These are phyloP conservation scores for Drosophila kikkawai DNA, from an alignment of 1,140 invertebrate genomes.

Conservation along the genomic window DNA sequence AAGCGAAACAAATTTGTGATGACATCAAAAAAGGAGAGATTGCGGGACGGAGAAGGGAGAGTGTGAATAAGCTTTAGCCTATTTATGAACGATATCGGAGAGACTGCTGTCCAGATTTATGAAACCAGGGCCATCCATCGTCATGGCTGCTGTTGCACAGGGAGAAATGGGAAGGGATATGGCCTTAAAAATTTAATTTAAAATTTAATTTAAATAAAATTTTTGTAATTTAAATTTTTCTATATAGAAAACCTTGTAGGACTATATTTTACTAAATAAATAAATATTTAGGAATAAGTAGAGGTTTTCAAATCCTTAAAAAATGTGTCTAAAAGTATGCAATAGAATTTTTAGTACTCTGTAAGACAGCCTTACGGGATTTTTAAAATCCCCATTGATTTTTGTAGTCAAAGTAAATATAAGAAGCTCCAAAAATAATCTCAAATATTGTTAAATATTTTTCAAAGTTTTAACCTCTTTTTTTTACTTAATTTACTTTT, in stretches of 20 bases:
- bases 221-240: not conserved
- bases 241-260: not conserved
- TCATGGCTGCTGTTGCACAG: constrained; percentile 3
- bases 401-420: too few species aligned
- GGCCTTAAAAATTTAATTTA: too few species aligned
- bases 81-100: constrained; percentile 35
- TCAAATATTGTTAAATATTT: too few species aligned
- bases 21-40: constrained; percentile 22
- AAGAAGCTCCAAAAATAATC: too few species aligned
- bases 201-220: too few species aligned
- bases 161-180: not conserved
- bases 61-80: constrained; percentile 51
- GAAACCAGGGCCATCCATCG: constrained; percentile 10
- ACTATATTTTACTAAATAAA: not conserved
- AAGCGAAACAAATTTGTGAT: constrained; percentile 38
- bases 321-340: not conserved
- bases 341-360: not conserved
- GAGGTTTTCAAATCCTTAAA: not conserved
- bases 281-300: not conserved
- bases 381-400: not conserved
- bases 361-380: not conserved
- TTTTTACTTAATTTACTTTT: too few species aligned
- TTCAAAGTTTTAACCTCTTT: too few species aligned
- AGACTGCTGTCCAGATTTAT: constrained; percentile 34
- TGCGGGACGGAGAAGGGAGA: not conserved